These are phyloP conservation scores for Gobius niger DNA, from an alignment of 2,113 vertebrate genomes.

Conservation along the genomic window DNA sequence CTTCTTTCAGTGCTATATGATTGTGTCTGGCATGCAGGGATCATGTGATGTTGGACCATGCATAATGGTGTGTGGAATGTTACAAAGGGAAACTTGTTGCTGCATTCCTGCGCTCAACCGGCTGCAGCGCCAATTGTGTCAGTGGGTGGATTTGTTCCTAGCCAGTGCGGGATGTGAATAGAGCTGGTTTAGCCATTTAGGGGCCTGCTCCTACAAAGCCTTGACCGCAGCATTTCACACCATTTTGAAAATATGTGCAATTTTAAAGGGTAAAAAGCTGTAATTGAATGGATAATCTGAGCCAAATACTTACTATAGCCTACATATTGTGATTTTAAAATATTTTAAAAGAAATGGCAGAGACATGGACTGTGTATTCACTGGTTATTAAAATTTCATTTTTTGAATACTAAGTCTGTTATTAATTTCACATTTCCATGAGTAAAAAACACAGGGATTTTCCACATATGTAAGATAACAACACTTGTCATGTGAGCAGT, in stretches of 20 bases:
- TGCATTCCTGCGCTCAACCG: conserved; percentile 69
- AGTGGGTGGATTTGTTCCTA: conserved; percentile 60
- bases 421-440: no score
- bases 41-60: conserved; percentile 61
- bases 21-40: conserved; percentile 46
- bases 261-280: conserved; percentile 11
- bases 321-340: neutral
- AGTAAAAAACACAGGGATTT: no score
- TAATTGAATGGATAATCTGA: neutral
- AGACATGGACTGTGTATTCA: no score
- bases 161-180: conserved; percentile 50
- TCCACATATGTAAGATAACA: no score
- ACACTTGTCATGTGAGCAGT: neutral
- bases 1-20: conserved; percentile 28
- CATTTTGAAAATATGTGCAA: conserved; percentile 15
- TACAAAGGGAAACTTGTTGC: conserved; percentile 73
- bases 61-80: conserved; percentile 71
- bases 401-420: no score
- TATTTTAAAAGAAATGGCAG: neutral
- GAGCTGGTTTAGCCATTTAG: conserved; percentile 57
- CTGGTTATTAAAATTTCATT: no score
- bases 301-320: neutral
- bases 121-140: conserved; percentile 72
- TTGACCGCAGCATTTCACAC: conserved; percentile 19
- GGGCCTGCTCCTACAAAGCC: conserved; percentile 36